Conservation (phyloP, 2,797 vertebrate genomes). For the Xiphorhynchus erythropygius region DNA sequence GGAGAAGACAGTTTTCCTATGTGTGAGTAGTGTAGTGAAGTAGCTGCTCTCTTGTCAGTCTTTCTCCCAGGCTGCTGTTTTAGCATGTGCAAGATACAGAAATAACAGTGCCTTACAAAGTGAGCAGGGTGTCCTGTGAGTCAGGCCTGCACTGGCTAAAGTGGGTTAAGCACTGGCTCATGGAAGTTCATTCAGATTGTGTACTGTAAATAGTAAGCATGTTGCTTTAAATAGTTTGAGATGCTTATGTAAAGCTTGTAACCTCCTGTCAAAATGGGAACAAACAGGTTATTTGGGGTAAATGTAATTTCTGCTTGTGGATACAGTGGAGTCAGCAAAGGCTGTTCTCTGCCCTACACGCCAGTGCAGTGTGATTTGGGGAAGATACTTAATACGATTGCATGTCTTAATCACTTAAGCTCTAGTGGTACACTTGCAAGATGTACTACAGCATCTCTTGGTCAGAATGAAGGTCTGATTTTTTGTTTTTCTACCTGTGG, state of each 20-base stretch:
- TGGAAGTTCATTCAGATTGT: conserved; percentile 20
- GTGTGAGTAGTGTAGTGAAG: neutral
- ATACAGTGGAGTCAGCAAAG: neutral
- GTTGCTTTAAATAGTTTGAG: conserved; percentile 42
- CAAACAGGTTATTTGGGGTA: conserved; percentile 18
- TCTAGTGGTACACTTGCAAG: neutral
- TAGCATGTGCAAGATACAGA: neutral
- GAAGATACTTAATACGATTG: neutral
- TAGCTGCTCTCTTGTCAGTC: neutral
- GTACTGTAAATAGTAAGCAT: conserved; percentile 15
- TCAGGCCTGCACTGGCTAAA: neutral
- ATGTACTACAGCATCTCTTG: neutral
- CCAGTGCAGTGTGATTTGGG: neutral
- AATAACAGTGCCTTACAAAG: neutral
- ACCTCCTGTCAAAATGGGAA: neutral
- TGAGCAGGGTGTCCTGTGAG: neutral
- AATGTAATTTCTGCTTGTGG: neutral
- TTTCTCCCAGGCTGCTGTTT: neutral
- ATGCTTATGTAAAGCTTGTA: conserved; percentile 29
- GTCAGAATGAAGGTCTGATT: neutral
- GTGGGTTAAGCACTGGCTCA: conserved; percentile 25
- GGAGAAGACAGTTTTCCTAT: neutral
- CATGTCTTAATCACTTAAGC: neutral
- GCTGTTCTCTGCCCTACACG: neutral
- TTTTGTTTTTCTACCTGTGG: neutral